Conservation (phyloP, 2,888 invertebrate genomes). For the Odontothrips loti region DNA sequence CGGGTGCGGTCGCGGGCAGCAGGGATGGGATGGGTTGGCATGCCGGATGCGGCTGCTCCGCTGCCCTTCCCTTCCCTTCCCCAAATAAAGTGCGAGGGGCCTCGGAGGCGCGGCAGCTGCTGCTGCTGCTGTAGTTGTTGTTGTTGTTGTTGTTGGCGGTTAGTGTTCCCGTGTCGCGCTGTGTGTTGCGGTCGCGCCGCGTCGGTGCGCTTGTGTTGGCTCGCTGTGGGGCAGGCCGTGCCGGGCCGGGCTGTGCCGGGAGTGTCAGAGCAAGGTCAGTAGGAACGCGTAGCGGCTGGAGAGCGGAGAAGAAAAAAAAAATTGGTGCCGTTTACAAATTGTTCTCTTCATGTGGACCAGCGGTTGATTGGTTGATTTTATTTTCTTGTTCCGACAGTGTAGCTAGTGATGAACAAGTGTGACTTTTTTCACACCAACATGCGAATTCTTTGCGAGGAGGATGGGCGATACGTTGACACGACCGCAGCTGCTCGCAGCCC, state of each 20-base stretch:
- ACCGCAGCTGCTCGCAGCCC: too few species aligned
- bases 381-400: too few species aligned
- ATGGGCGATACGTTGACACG: too few species aligned
- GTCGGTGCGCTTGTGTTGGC: not conserved
- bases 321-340: not conserved
- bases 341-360: too few species aligned
- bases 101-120: too few species aligned
- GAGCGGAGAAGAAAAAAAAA: not conserved
- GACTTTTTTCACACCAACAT: too few species aligned
- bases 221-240: not conserved
- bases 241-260: not conserved
- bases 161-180: not conserved
- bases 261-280: not conserved
- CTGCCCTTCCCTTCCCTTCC: not conserved
- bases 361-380: too few species aligned
- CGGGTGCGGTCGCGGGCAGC: too few species aligned
- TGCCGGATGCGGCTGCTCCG: not conserved
- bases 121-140: not conserved
- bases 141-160: not conserved
- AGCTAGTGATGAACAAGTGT: too few species aligned
- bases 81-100: not conserved
- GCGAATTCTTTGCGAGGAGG: too few species aligned
- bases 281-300: not conserved
- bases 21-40: too few species aligned
- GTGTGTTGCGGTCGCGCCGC: not conserved